Conservation (phyloP, 1,140 invertebrate genomes). For the Physella acuta region DNA sequence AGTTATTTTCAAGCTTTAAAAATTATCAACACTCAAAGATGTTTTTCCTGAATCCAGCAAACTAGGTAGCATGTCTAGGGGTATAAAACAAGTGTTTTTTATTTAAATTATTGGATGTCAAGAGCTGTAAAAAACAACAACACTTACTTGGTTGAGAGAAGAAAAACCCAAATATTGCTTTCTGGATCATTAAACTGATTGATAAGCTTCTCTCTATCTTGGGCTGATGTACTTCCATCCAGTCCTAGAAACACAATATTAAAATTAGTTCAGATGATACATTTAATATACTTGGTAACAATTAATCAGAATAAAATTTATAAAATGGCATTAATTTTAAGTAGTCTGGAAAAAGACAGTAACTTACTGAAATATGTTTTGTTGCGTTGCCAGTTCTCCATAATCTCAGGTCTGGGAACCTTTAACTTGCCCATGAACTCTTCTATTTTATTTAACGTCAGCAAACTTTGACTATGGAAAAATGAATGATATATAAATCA, state of each 20-base stretch:
- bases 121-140: too few species aligned
- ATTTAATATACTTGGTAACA: too few species aligned
- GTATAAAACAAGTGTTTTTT: too few species aligned
- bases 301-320: too few species aligned
- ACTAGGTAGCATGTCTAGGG: too few species aligned
- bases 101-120: neutral
- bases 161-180: slow-evolving; percentile 76
- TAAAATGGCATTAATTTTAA: neutral
- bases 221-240: slow-evolving; percentile 91
- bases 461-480: slow-evolving; percentile 81
- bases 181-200: slow-evolving; percentile 92
- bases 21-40: too few species aligned
- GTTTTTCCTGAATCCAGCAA: too few species aligned
- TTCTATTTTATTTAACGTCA: slow-evolving; percentile 96
- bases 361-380: slow-evolving; percentile 87
- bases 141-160: slow-evolving; percentile 81
- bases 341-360: neutral
- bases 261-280: too few species aligned
- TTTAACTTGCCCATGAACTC: slow-evolving; percentile 82
- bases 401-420: slow-evolving; percentile 69
- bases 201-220: slow-evolving; percentile 93
- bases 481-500: too few species aligned
- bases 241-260: slow-evolving; percentile 66
- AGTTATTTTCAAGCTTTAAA: too few species aligned
- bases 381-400: slow-evolving; percentile 80